Conservation (phyloP, 2,888 invertebrate genomes). For the Cosmopolites sordidus region DNA sequence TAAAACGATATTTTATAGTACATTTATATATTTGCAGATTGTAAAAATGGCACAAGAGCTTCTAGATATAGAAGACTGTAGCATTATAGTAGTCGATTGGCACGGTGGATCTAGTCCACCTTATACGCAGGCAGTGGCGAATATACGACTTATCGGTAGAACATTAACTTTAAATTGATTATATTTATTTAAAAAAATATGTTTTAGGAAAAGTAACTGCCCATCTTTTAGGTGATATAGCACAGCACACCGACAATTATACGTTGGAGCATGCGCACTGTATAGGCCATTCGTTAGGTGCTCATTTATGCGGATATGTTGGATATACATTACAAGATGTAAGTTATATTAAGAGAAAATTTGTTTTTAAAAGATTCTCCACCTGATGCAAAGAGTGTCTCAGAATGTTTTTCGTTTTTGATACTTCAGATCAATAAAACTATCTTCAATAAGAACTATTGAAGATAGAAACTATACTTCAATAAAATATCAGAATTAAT, state of each 20-base stretch:
- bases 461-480: too few species aligned
- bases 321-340: conserved; percentile 70
- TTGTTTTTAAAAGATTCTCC: too few species aligned
- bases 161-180: not conserved
- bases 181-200: too few species aligned
- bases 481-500: too few species aligned
- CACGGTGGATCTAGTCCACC: conserved; percentile 80
- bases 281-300: conserved; percentile 83
- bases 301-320: conserved; percentile 81
- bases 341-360: conserved; percentile 24
- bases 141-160: conserved; percentile 77
- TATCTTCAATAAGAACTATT: too few species aligned
- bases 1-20: too few species aligned
- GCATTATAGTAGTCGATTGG: conserved; percentile 82
- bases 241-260: conserved; percentile 44
- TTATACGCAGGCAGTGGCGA: conserved; percentile 89
- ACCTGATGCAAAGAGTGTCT: too few species aligned
- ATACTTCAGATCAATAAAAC: too few species aligned
- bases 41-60: conserved; percentile 68
- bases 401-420: too few species aligned
- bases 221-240: conserved; percentile 56
- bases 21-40: conserved; percentile 56
- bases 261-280: conserved; percentile 69
- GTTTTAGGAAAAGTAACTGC: conserved; percentile 63
- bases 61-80: conserved; percentile 65